These are phyloP conservation scores for Elachura formosa DNA, from an alignment of 2,113 vertebrate genomes.

Conservation along the genomic window DNA sequence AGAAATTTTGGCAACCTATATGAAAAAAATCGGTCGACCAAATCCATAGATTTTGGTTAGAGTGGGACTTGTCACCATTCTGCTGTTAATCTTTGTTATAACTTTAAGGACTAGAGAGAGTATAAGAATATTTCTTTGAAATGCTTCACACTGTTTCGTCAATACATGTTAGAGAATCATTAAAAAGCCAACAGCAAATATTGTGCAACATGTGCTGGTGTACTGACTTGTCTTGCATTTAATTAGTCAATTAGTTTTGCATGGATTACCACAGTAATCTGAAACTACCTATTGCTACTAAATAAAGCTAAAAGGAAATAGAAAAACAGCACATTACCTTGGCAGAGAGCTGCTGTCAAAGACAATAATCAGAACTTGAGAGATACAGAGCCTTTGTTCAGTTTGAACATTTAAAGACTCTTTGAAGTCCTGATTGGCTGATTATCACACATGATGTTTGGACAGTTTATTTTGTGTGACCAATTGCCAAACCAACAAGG, in stretches of 20 bases:
- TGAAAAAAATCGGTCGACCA: neutral
- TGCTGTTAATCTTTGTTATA: neutral
- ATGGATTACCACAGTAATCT: neutral
- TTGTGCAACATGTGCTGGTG: neutral
- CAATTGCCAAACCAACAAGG: conserved; percentile 39
- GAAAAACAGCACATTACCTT: conserved; percentile 56
- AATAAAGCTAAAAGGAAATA: conserved; percentile 25
- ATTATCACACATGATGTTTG: conserved; percentile 41
- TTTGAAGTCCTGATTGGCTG: conserved; percentile 53
- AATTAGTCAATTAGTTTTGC: conserved; percentile 42
- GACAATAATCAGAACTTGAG: conserved; percentile 21
- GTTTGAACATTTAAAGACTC: conserved; percentile 61
- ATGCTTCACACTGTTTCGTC: neutral
- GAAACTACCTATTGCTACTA: neutral
- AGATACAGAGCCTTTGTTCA: conserved; percentile 24
- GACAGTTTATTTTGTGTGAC: conserved; percentile 45
- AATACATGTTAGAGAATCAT: neutral
- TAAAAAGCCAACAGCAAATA: conserved; percentile 6
- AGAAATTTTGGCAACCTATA: neutral
- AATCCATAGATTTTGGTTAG: neutral
- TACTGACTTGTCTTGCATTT: conserved; percentile 21
- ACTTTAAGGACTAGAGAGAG: neutral
- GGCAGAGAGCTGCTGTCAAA: conserved; percentile 32
- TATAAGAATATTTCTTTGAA: neutral
- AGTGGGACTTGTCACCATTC: neutral